Conservation (phyloP, 2,888 invertebrate species). For the Creontiades dilutus region DNA sequence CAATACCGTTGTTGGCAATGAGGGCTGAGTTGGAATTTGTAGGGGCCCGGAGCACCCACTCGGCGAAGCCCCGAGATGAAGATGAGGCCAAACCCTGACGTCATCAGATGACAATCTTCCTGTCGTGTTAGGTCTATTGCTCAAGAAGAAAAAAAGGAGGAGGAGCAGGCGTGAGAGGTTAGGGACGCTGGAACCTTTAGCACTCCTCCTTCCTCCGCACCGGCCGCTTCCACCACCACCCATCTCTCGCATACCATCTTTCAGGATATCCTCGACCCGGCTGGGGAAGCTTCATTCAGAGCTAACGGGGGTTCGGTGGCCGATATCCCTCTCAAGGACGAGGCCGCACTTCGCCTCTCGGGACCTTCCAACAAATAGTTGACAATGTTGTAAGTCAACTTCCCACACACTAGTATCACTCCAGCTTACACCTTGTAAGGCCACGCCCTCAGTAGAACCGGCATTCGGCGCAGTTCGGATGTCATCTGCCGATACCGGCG, state of each 20-base stretch:
- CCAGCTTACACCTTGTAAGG: too few species aligned
- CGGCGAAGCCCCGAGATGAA: background rate
- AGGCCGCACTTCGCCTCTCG: background rate
- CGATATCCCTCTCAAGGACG: conserved; percentile 44
- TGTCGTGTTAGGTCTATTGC: conserved; percentile 48
- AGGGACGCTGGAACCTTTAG: conserved; percentile 44
- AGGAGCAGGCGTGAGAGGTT: conserved; percentile 50
- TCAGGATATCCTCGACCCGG: conserved; percentile 47
- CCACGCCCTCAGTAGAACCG: too few species aligned
- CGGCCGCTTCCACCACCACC: background rate
- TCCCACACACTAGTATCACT: too few species aligned
- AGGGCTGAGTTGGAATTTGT: background rate
- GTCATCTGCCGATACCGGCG: too few species aligned
- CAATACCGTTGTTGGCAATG: conserved; percentile 29
- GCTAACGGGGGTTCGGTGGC: conserved; percentile 36
- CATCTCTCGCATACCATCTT: conserved; percentile 49
- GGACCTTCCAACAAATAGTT: too few species aligned
- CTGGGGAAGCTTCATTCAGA: background rate
- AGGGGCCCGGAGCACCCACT: background rate
- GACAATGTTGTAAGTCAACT: too few species aligned
- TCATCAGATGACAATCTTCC: conserved; percentile 54
- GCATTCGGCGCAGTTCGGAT: too few species aligned
- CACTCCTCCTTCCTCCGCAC: background rate
- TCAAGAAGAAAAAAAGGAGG: conserved; percentile 29
- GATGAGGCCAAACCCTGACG: conserved; percentile 26